A percentile compares a stretch with the other conserved stretches of the same genome.
phyloP scores from a whole-genome alignment of 2,113 vertebrate species.

The Chloroceryle aenea region DNA sequence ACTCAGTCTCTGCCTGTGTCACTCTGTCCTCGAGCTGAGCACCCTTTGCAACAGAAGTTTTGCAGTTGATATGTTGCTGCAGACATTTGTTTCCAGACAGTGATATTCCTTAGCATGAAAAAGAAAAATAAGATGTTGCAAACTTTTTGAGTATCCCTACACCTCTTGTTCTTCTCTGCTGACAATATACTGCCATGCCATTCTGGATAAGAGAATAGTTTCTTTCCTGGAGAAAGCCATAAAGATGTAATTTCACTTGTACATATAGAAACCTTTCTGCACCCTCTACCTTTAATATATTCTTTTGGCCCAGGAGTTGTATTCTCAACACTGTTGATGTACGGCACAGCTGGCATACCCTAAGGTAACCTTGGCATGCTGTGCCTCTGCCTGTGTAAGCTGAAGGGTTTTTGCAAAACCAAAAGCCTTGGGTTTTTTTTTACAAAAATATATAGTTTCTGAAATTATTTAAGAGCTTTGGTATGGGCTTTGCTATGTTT shows the following conservation, averaged over 20 bases:
- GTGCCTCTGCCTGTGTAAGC: neutral
- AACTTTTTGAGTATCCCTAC: neutral
- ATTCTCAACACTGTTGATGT: neutral
- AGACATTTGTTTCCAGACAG: neutral
- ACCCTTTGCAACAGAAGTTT: neutral
- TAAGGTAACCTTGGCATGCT: neutral
- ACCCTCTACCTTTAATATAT: neutral
- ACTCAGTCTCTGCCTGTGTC: neutral
- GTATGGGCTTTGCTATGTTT: neutral
- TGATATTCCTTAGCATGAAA: neutral
- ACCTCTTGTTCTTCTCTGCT: neutral
- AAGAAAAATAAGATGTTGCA: neutral
- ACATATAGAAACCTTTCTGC: neutral
- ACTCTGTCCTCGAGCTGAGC: neutral
- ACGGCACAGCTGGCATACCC: rapidly evolving
- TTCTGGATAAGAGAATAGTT: neutral
- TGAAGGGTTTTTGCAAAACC: neutral
- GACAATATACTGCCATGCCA: neutral
- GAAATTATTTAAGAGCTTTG: neutral
- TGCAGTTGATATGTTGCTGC: neutral
- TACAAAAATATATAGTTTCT: neutral
- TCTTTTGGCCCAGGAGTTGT: neutral
- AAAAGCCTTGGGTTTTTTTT: neutral
- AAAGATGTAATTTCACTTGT: neutral
- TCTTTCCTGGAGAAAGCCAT: neutral